These are phyloP conservation scores for Botia almorhae DNA, from an alignment of 2,797 vertebrate genomes.

Conservation along the genomic window DNA sequence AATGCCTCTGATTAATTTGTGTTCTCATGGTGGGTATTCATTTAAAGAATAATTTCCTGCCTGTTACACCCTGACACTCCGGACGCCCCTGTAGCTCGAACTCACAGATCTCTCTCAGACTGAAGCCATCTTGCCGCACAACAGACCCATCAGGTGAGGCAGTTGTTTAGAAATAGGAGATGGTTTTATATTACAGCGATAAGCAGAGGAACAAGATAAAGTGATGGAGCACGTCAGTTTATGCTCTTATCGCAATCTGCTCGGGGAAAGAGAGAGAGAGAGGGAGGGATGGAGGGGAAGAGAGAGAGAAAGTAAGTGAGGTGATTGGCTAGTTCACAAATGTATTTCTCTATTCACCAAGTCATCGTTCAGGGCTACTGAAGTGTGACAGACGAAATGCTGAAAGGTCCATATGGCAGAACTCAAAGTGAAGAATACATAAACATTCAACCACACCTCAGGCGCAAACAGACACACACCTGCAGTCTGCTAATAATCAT, in stretches of 20 bases:
- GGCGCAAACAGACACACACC: conserved; percentile 34
- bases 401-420: conserved; percentile 31
- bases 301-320: conserved; percentile 28
- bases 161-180: conserved; percentile 67
- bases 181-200: conserved; percentile 72
- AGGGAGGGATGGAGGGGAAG: conserved; percentile 45
- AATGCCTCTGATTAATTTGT: background rate
- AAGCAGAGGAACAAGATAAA: conserved; percentile 74
- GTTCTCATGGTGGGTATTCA: background rate
- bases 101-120: conserved; percentile 9
- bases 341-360: conserved; percentile 5
- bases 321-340: conserved; percentile 33
- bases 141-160: conserved; percentile 47
- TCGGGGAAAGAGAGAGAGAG: conserved; percentile 52
- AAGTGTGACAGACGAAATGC: conserved; percentile 44
- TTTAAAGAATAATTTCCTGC: background rate
- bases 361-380: conserved; percentile 34
- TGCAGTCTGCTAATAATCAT: background rate
- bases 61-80: background rate
- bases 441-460: conserved; percentile 41
- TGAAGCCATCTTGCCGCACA: conserved; percentile 40
- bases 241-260: conserved; percentile 65
- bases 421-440: conserved; percentile 48
- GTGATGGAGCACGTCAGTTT: conserved; percentile 61
- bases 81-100: background rate